phyloP scores from a whole-genome alignment of 1,140 invertebrate genomes.

The Drosophila seguyi region DNA sequence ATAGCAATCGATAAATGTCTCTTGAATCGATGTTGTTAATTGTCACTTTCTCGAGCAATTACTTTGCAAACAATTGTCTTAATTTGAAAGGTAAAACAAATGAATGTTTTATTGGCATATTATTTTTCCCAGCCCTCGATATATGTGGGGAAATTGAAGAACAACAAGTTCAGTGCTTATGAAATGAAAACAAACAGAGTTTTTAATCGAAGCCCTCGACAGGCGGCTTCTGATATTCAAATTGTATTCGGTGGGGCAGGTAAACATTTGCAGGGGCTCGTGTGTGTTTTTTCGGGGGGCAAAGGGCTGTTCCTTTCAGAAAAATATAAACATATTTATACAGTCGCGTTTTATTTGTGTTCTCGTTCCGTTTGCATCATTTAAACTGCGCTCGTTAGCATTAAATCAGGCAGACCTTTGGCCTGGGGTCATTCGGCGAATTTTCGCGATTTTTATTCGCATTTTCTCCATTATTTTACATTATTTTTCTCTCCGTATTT shows the following conservation, averaged over 20 bases:
- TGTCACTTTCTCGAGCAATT: background rate
- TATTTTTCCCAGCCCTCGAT: background rate
- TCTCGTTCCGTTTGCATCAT: conserved; percentile 8
- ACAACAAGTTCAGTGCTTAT: background rate
- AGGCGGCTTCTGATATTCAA: conserved; percentile 2
- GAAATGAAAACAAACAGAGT: background rate
- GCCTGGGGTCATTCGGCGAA: conserved; percentile 20
- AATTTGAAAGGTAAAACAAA: background rate
- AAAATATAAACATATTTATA: background rate
- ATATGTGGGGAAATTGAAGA: background rate
- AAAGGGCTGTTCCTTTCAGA: background rate
- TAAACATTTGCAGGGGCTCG: conserved; percentile 1
- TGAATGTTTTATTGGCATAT: background rate
- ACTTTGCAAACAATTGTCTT: background rate
- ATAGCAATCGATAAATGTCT: background rate
- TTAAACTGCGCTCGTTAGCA: conserved; percentile 26
- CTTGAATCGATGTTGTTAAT: background rate
- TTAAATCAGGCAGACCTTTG: conserved; percentile 22
- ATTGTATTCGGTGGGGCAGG: conserved; percentile 2
- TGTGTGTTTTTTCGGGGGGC: background rate
- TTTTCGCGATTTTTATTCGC: conserved; percentile 14
- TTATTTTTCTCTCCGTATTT: background rate
- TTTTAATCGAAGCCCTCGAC: background rate
- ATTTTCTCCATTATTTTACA: background rate
- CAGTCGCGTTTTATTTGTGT: conserved; percentile 2